These are phyloP conservation scores for Eupithecia exiguata DNA, from an alignment of 2,888 invertebrate species.

Conservation along the genomic window DNA sequence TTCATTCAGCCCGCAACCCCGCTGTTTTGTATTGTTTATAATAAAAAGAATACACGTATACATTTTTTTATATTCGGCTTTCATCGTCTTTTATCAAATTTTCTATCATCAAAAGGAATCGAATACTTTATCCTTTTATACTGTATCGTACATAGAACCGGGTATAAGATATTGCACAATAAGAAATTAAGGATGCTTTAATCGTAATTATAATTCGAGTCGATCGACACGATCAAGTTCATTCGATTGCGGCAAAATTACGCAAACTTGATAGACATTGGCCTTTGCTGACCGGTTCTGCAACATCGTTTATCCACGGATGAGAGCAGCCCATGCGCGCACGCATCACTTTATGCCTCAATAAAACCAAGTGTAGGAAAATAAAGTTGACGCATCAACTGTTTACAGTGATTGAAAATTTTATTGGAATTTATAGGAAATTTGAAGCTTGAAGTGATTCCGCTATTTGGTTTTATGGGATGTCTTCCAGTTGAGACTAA, in stretches of 20 bases:
- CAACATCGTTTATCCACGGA: constrained; percentile 38
- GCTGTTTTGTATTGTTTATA: too few species aligned
- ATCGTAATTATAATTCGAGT: background rate
- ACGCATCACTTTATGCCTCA: constrained; percentile 27
- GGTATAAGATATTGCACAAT: too few species aligned
- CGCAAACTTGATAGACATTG: constrained; percentile 13
- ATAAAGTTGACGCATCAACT: constrained; percentile 18
- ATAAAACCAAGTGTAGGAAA: constrained; percentile 29
- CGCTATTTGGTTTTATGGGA: background rate
- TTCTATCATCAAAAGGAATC: background rate
- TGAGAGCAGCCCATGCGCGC: constrained; percentile 24
- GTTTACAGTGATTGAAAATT: background rate
- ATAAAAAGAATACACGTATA: too few species aligned
- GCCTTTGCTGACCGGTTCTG: constrained; percentile 35
- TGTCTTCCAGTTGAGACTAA: background rate
- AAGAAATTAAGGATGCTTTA: background rate
- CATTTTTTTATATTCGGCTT: too few species aligned
- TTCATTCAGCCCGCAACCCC: background rate
- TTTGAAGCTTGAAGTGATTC: background rate
- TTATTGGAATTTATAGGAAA: background rate
- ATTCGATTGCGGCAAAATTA: constrained; percentile 1
- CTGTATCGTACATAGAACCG: too few species aligned
- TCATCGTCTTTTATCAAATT: background rate
- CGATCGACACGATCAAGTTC: background rate
- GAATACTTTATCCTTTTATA: too few species aligned